phyloP scores from a whole-genome alignment of 1,140 invertebrate genomes.

The Protaetia brevitarsis region DNA sequence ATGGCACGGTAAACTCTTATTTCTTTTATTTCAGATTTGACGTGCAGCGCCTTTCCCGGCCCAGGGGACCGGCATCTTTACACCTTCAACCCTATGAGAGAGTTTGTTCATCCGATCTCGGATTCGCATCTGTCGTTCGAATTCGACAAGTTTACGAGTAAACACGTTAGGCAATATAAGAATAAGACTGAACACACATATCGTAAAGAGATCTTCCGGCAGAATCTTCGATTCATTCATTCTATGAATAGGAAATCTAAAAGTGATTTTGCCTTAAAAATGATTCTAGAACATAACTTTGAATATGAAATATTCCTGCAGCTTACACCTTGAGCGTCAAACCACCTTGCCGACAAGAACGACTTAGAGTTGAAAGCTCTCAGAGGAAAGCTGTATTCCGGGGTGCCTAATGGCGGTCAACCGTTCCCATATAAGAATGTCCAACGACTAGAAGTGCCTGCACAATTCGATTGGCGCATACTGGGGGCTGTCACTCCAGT shows the following conservation, averaged over 20 bases:
- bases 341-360: constrained; percentile 84
- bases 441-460: constrained; percentile 55
- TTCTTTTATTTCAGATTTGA: constrained; percentile 56
- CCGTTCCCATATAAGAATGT: constrained; percentile 69
- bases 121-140: constrained; percentile 72
- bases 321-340: constrained; percentile 75
- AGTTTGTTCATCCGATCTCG: constrained; percentile 71
- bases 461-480: constrained; percentile 83
- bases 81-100: constrained; percentile 90
- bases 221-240: constrained; percentile 72
- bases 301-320: constrained; percentile 65
- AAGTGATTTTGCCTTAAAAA: constrained; percentile 33
- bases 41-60: constrained; percentile 81
- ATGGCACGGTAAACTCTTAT: not conserved
- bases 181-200: constrained; percentile 63
- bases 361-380: constrained; percentile 76
- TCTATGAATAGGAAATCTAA: constrained; percentile 41
- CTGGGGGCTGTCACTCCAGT: constrained; percentile 91
- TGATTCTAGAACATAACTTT: not conserved
- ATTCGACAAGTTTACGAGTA: constrained; percentile 74
- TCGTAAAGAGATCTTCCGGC: constrained; percentile 79
- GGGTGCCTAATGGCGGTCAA: constrained; percentile 68
- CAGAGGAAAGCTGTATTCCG: constrained; percentile 68
- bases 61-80: constrained; percentile 74
- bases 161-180: constrained; percentile 71